Percentiles rank a stretch among this genome's conserved stretches.
phyloP scores from a whole-genome alignment of 2,797 vertebrate genomes.

The Melanotaenia boesemani region DNA sequence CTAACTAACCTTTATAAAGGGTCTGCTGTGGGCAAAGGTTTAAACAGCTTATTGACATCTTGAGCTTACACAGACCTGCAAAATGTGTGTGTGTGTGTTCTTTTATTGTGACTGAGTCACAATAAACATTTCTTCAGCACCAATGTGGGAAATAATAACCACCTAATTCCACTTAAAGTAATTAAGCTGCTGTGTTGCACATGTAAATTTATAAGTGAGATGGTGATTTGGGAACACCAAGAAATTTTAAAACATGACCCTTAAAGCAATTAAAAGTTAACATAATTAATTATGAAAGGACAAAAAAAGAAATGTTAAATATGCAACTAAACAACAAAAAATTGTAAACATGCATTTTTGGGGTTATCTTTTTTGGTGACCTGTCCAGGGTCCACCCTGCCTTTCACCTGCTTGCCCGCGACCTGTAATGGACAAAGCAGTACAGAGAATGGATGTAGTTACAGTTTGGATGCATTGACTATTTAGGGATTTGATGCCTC shows the following conservation, averaged over 20 bases:
- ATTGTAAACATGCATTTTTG: too few relatives aligned
- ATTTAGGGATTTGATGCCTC: not conserved
- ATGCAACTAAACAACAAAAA: too few relatives aligned
- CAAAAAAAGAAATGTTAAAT: not conserved
- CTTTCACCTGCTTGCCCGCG: too few relatives aligned
- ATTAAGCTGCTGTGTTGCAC: constrained; percentile 60
- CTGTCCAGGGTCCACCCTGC: too few relatives aligned
- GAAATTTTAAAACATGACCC: constrained; percentile 49
- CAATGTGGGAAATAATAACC: constrained; percentile 41
- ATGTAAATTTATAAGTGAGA: constrained; percentile 52
- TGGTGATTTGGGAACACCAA: constrained; percentile 33
- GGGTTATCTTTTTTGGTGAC: too few relatives aligned
- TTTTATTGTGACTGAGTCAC: constrained; percentile 9
- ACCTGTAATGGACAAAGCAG: too few relatives aligned
- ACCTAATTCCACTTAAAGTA: constrained; percentile 67
- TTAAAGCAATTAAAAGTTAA: constrained; percentile 45
- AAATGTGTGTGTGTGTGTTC: not conserved
- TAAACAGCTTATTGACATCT: constrained; percentile 39
- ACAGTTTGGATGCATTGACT: too few relatives aligned
- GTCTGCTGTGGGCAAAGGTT: constrained; percentile 32
- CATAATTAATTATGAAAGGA: not conserved
- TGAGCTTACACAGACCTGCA: not conserved
- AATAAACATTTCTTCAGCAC: constrained; percentile 40
- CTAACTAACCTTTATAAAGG: constrained; percentile 46
- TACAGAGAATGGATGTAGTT: too few relatives aligned